Evolutionary conservation across 1,140 invertebrate genomes (phyloP).

Genomic region (Papilio helenus): DNA sequence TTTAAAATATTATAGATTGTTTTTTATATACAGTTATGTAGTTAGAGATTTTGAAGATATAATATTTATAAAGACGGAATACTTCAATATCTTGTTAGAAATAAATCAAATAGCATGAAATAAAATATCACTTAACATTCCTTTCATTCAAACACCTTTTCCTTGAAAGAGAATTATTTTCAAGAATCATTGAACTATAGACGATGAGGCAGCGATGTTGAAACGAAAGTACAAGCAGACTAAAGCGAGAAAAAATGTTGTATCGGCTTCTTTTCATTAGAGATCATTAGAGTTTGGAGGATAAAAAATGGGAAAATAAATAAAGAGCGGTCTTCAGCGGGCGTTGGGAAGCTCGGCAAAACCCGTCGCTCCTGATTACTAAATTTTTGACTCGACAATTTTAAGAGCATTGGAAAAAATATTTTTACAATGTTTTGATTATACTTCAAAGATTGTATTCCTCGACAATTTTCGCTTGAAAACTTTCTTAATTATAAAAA

Average conservation of each 20-base stretch:
- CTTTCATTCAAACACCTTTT: constrained; percentile 35
- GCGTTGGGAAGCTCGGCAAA: constrained; percentile 48
- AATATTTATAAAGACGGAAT: neutral
- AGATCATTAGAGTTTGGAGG: constrained; percentile 73
- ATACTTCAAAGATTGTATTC: constrained; percentile 34
- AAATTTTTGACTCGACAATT: constrained; percentile 50
- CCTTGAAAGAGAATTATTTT: constrained; percentile 30
- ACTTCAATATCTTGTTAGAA: neutral
- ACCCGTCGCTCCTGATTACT: constrained; percentile 49
- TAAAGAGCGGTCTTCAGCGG: constrained; percentile 57
- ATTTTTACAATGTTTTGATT: constrained; percentile 22
- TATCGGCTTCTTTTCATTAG: constrained; percentile 76
- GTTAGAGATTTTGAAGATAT: too few relatives aligned
- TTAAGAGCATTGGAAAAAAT: constrained; percentile 42
- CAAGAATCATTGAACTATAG: constrained; percentile 51
- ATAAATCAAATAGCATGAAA: neutral
- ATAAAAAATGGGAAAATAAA: constrained; percentile 77
- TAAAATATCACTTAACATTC: constrained; percentile 26
- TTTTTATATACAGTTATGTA: too few relatives aligned
- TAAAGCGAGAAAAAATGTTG: constrained; percentile 51
- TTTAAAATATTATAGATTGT: neutral
- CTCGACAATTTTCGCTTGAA: neutral
- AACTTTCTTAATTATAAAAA: neutral
- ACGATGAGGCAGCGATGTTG: constrained; percentile 56
- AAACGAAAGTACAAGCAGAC: constrained; percentile 47